A percentile compares a stretch with the other conserved stretches of the same genome.
Conservation (phyloP, 2,888 invertebrate genomes). For the Diarsia rubi region DNA sequence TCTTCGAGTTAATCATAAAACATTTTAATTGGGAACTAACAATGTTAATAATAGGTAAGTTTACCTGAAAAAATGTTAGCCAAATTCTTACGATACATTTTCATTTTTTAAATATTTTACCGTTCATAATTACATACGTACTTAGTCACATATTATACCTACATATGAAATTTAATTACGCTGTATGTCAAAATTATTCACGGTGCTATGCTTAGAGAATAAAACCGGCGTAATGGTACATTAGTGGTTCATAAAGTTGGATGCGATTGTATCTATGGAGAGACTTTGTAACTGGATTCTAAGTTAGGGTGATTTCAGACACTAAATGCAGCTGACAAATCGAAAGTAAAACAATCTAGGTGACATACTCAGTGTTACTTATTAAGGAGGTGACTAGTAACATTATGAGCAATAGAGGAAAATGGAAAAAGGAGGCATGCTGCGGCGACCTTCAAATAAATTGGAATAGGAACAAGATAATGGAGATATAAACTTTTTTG, state of each 20-base stretch:
- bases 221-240: slow-evolving; percentile 60
- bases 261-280: slow-evolving; percentile 69
- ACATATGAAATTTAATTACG: slow-evolving; percentile 76
- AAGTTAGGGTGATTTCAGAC: slow-evolving; percentile 54
- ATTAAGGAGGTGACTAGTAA: too few species aligned
- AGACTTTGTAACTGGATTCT: slow-evolving; percentile 50
- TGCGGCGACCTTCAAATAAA: neutral
- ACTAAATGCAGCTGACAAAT: slow-evolving; percentile 28
- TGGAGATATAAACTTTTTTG: neutral
- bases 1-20: slow-evolving; percentile 59
- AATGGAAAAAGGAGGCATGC: neutral
- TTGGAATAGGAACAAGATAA: neutral
- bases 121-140: slow-evolving; percentile 67
- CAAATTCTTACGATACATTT: slow-evolving; percentile 67
- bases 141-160: slow-evolving; percentile 70
- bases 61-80: slow-evolving; percentile 67
- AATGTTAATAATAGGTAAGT: slow-evolving; percentile 69
- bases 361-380: neutral
- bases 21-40: slow-evolving; percentile 69
- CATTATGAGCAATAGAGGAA: neutral
- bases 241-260: slow-evolving; percentile 76
- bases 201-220: slow-evolving; percentile 71
- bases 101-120: slow-evolving; percentile 63
- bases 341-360: slow-evolving; percentile 35
- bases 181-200: slow-evolving; percentile 76